Base-by-base conservation (phyloP, 2,888 invertebrate species). In the Onthophagus sagittarius region DNA sequence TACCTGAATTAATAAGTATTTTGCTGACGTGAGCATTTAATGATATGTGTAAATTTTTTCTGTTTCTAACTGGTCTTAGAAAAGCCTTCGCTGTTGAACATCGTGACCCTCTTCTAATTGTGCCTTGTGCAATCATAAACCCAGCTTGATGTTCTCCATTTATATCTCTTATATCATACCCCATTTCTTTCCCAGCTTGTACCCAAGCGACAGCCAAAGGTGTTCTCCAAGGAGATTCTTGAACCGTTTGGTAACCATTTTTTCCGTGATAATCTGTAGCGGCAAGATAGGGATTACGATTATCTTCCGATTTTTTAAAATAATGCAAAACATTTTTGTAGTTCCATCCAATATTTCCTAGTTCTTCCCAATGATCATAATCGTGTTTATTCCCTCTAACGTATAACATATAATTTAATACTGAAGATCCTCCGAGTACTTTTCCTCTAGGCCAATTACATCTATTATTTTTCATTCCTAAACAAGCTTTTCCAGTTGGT, bases 371-470 rank as follows among this genome's bases (percentile, higher is more conserved):
- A 67, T 91, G 89, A 82, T 97, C 94, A 84, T 94, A 98, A 83
- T 98, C 98, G 78, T 90, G 88, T 73, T 88, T 88, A 82, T 92
- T 84, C 7, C 97, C 97, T 76, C 97, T 87, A 0, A 96, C 94
- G 83, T 97, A 97, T 2, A 96, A 88, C 96, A 97, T 96, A 83
- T 94, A 94, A 83, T 97, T 97, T 0, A 96, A 87, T 0, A 94
- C 93, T 78, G 94, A 93, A 0, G 93, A 93, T 0, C 97, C 97
- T 1, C 97, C 97, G 0, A 97, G 88, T 0, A 96, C 94, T 84
- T 95, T 95, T 15, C 95, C 95, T 69, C 97, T 87, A 0, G 95
- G 95, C 95, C 95, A 95, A 83, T 94, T 95, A 85, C 95, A 95
- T 72, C 92, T 88, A 69, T 91, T 92, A 75, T 92, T 91, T 80